Percentiles rank a stretch among this genome's conserved stretches.
Conservation (phyloP, 1,140 invertebrate genomes). For the Hypsibius dujardini region DNA sequence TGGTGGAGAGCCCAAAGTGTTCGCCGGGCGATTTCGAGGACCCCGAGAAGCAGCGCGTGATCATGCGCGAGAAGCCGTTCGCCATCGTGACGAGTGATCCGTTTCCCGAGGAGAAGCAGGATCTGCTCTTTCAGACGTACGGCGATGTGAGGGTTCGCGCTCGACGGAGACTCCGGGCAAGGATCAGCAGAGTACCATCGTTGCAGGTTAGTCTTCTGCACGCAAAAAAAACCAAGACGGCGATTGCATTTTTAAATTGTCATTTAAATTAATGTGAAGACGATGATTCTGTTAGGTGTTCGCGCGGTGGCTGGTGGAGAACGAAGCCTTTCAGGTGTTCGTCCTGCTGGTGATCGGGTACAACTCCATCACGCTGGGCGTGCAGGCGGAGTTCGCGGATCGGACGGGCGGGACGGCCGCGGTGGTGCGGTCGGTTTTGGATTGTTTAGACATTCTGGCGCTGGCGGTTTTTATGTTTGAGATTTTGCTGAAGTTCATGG, state of each 20-base stretch:
- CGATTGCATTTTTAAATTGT: no score
- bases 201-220: no score
- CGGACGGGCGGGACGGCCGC: not conserved
- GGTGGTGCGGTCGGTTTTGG: constrained; percentile 18
- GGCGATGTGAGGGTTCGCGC: not conserved
- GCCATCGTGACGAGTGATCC: constrained; percentile 11
- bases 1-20: constrained; percentile 11
- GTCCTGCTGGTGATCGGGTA: constrained; percentile 9
- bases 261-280: no score
- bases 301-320: constrained; percentile 12
- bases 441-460: constrained; percentile 25
- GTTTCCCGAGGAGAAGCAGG: constrained; percentile 11
- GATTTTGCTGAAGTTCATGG: constrained; percentile 28
- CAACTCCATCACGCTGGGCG: not conserved
- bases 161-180: not conserved
- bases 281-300: no score
- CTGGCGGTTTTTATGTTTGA: constrained; percentile 27
- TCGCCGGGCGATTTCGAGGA: not conserved
- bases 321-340: not conserved
- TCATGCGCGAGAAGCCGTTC: constrained; percentile 13
- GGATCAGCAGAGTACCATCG: not conserved
- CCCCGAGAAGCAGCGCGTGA: not conserved
- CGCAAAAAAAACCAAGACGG: no score
- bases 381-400: not conserved
- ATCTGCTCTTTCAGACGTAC: constrained; percentile 12